Conservation (phyloP, 37 sponge, comb jelly and placozoan genomes). For the Petrosia ficiformis region DNA sequence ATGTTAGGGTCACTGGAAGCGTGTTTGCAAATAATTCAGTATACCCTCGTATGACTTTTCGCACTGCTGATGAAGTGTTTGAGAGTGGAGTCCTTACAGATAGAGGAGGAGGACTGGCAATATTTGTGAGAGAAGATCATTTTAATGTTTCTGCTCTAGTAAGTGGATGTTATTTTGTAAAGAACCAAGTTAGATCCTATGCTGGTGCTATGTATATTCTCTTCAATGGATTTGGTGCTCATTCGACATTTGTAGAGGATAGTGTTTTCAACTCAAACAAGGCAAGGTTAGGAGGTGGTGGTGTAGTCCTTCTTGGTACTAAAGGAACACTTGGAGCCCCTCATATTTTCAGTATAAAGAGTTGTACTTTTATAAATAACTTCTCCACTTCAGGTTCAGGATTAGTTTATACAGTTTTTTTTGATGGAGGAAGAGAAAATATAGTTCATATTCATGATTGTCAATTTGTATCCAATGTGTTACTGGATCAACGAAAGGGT, state of each 20-base stretch:
- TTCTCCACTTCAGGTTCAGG: not conserved
- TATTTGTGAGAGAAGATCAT: constrained; percentile 39
- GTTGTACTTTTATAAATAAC: not conserved
- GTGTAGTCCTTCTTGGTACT: not conserved
- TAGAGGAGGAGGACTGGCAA: constrained; percentile 60
- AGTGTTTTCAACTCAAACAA: constrained; percentile 16
- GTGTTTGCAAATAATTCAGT: constrained; percentile 41
- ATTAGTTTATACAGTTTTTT: not conserved
- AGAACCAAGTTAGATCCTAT: constrained; percentile 48
- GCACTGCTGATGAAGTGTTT: constrained; percentile 26
- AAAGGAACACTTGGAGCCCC: not conserved
- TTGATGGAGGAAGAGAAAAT: not conserved
- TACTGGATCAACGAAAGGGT: not conserved
- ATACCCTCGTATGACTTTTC: not conserved
- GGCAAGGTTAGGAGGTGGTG: constrained; percentile 45
- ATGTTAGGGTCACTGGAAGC: not conserved
- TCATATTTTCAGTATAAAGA: not conserved
- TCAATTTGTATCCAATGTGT: not conserved
- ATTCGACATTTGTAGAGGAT: constrained; percentile 6
- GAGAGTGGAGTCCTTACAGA: constrained; percentile 45
- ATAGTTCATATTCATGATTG: not conserved
- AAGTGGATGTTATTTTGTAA: constrained; percentile 13
- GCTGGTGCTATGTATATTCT: constrained; percentile 53
- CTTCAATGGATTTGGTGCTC: constrained; percentile 4
- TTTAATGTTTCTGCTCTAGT: constrained; percentile 25